Evolutionary conservation across 2,797 vertebrate species (phyloP).

Genomic region (Cottoperca gobio): DNA sequence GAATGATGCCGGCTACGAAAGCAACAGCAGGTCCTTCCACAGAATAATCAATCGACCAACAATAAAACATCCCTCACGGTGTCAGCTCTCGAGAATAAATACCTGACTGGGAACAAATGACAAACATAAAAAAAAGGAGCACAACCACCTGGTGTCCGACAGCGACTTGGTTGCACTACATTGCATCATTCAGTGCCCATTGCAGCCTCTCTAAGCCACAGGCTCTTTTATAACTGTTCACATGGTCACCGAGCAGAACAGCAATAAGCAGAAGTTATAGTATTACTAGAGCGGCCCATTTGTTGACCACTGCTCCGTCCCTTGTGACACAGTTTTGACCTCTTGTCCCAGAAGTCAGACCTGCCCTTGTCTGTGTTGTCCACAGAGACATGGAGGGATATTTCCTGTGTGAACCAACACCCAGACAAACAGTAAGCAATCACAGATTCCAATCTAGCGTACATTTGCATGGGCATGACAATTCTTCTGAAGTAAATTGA

Average conservation of each 20-base stretch:
- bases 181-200: slow-evolving; percentile 72
- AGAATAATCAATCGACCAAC: background rate
- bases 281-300: slow-evolving; percentile 25
- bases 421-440: slow-evolving; percentile 74
- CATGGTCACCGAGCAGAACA: slow-evolving; percentile 47
- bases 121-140: slow-evolving; percentile 7
- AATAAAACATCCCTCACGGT: background rate
- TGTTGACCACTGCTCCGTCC: slow-evolving; percentile 61
- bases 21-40: background rate
- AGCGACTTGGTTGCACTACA: slow-evolving; percentile 45
- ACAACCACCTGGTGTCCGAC: slow-evolving; percentile 46
- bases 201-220: slow-evolving; percentile 39
- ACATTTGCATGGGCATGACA: slow-evolving; percentile 74
- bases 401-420: slow-evolving; percentile 87
- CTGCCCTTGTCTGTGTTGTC: slow-evolving; percentile 70
- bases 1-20: background rate
- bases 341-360: slow-evolving; percentile 69
- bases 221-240: slow-evolving; percentile 42
- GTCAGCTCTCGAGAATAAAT: background rate
- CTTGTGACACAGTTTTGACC: slow-evolving; percentile 58
- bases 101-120: slow-evolving; percentile 11
- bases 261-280: slow-evolving; percentile 28
- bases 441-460: slow-evolving; percentile 75
- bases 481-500: slow-evolving; percentile 79
- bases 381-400: slow-evolving; percentile 74